These are phyloP conservation scores for Microcaecilia unicolor DNA, from an alignment of 2,797 vertebrate genomes.

Conservation along the genomic window DNA sequence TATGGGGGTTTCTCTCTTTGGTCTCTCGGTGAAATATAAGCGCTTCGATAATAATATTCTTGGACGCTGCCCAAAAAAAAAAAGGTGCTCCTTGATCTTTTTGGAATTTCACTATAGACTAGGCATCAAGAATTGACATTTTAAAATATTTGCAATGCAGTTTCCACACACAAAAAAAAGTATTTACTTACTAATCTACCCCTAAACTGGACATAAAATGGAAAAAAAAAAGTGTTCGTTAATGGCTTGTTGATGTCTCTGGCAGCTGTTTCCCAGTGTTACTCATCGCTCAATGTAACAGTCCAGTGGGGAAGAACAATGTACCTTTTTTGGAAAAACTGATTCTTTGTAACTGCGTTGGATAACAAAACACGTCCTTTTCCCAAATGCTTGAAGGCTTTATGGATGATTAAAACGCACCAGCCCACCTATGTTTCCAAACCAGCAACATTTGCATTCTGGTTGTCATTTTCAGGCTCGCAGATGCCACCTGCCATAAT, in stretches of 20 bases:
- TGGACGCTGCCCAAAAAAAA: too few relatives aligned
- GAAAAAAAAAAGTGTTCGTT: constrained; percentile 47
- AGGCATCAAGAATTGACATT: too few relatives aligned
- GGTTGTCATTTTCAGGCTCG: constrained; percentile 4
- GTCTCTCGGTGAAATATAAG: too few relatives aligned
- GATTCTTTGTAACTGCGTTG: constrained; percentile 33
- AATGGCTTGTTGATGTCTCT: constrained; percentile 40
- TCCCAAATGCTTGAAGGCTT: constrained; percentile 18
- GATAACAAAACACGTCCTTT: constrained; percentile 31
- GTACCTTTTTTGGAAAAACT: constrained; percentile 59
- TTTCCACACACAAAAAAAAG: too few relatives aligned
- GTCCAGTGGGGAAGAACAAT: constrained; percentile 40
- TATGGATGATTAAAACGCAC: background rate
- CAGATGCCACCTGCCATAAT: constrained; percentile 6
- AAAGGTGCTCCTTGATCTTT: too few relatives aligned
- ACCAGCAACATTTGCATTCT: constrained; percentile 1
- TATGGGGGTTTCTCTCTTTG: too few relatives aligned
- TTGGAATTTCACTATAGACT: too few relatives aligned
- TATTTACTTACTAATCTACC: background rate
- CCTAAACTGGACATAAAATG: constrained; percentile 46
- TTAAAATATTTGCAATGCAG: too few relatives aligned
- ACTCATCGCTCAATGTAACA: constrained; percentile 47
- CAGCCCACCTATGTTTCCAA: constrained; percentile 31
- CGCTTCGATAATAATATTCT: too few relatives aligned
- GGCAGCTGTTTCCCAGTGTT: constrained; percentile 57